Percentiles rank a stretch among this genome's conserved stretches.
Evolutionary conservation across 2,888 invertebrate genomes (phyloP).

Genomic region (Tortricodes alternella): DNA sequence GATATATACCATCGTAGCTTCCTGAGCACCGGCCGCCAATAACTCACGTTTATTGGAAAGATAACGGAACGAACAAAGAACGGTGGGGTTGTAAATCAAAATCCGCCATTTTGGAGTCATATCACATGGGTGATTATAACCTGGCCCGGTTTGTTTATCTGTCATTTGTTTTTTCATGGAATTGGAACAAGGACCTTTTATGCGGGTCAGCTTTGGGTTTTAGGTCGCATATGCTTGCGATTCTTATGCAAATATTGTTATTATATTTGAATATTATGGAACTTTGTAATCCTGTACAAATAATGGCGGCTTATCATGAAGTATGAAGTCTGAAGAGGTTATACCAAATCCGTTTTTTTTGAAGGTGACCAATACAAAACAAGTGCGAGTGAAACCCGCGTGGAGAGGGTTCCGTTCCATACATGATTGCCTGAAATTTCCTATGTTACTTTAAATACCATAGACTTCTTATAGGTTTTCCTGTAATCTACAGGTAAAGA

Average conservation of each 20-base stretch:
- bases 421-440: too few species aligned
- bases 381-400: too few species aligned
- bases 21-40: constrained; percentile 64
- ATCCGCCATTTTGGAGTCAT: constrained; percentile 55
- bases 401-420: too few species aligned
- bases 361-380: too few species aligned
- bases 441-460: too few species aligned
- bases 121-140: constrained; percentile 34
- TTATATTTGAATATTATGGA: background rate
- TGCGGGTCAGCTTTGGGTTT: background rate
- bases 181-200: background rate
- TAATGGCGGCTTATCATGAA: too few species aligned
- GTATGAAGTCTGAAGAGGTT: too few species aligned
- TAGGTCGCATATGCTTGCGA: background rate
- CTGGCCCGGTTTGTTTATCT: constrained; percentile 6
- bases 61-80: constrained; percentile 73
- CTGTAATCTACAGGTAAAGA: too few species aligned
- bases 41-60: constrained; percentile 77
- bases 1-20: constrained; percentile 62
- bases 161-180: constrained; percentile 15
- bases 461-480: too few species aligned
- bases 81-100: constrained; percentile 64
- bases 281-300: too few species aligned
- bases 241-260: background rate
- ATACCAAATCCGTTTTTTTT: too few species aligned